A percentile compares a stretch with the other conserved stretches of the same genome.
phyloP scores from a whole-genome alignment of 1,140 invertebrate genomes.

The Cydia splendana region DNA sequence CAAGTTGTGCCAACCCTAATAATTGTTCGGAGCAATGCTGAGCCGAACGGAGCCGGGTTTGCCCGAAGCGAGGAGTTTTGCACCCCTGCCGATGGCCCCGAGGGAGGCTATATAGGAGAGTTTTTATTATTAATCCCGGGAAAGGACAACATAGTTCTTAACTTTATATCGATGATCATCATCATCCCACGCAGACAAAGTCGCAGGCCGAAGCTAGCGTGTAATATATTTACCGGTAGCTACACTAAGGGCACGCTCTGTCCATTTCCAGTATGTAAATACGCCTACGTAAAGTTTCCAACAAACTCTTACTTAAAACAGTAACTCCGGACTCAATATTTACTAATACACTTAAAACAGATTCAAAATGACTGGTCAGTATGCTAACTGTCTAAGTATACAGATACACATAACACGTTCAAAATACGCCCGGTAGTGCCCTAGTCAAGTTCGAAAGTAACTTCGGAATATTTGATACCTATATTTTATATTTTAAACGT shows the following conservation, averaged over 20 bases:
- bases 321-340: slow-evolving; percentile 1
- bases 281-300: neutral
- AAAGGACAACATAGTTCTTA: too few species aligned
- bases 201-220: neutral
- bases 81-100: too few species aligned
- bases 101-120: too few species aligned
- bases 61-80: too few species aligned
- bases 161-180: too few species aligned
- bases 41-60: too few species aligned
- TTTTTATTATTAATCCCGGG: too few species aligned
- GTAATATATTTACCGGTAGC: neutral
- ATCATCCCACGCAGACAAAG: too few species aligned
- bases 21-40: too few species aligned
- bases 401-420: neutral
- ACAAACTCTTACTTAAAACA: slow-evolving; percentile 14
- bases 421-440: neutral
- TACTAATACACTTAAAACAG: slow-evolving; percentile 19
- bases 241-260: neutral
- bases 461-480: neutral
- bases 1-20: too few species aligned
- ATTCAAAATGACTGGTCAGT: slow-evolving; percentile 6
- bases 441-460: neutral
- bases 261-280: neutral
- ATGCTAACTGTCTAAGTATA: neutral
- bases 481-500: too few species aligned